phyloP scores from a whole-genome alignment of 1,140 invertebrate species.

The Bombus fervidus region DNA sequence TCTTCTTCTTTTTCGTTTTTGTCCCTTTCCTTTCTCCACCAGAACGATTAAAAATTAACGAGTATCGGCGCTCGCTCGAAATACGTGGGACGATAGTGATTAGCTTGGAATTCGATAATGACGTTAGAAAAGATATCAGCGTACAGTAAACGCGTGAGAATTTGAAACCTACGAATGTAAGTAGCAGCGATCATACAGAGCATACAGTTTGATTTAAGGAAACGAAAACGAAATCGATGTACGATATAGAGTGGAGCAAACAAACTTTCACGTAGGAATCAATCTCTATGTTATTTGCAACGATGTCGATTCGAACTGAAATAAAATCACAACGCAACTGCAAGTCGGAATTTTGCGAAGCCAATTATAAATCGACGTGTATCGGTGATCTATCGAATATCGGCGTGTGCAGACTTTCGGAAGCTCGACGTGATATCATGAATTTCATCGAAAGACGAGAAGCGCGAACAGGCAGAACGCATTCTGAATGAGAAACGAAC shows the following conservation, averaged over 20 bases:
- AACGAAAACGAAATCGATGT: not conserved
- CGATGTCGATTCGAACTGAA: not conserved
- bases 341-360: not conserved
- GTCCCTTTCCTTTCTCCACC: not conserved
- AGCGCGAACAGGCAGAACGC: too few relatives aligned
- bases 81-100: not conserved
- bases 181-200: not conserved
- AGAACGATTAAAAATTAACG: slow-evolving; percentile 15
- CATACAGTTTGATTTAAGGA: not conserved
- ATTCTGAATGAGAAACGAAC: not conserved
- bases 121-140: not conserved
- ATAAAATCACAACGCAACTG: not conserved
- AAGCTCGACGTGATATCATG: too few relatives aligned
- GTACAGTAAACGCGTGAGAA: not conserved
- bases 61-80: not conserved
- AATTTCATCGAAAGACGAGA: too few relatives aligned
- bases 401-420: too few relatives aligned
- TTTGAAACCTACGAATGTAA: not conserved
- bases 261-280: not conserved
- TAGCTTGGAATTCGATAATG: not conserved
- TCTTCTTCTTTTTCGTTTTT: not conserved
- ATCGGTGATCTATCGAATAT: not conserved
- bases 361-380: not conserved
- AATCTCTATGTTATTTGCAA: not conserved
- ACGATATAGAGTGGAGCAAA: not conserved